Base-by-base conservation (phyloP, 2,888 invertebrate genomes). In the Drosophila yooni region DNA sequence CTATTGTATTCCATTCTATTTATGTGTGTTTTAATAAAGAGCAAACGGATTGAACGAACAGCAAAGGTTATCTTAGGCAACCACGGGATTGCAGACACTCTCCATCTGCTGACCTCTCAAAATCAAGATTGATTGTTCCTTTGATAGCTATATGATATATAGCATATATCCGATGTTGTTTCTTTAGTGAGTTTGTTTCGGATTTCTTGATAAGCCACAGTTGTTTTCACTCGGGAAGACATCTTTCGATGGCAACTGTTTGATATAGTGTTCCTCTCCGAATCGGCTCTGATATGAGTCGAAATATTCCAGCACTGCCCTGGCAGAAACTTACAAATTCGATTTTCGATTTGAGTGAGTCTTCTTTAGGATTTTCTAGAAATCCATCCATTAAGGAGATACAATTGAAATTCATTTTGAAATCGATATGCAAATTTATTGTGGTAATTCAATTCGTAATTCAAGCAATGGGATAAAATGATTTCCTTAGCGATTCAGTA, bases 401-500 rank as follows among this genome's bases (percentile, higher is more conserved):
- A 15, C 0, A 40, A 10, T n/a, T 2, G 6, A 31, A 27, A 29
- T 15, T 11, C 6, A 2, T 18, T 27, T 58, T 8, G 48, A 65
- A 58, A 38, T 68, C n/a, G 25, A 61, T 33, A 40, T 72, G 70
- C n/a, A 76, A 62, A 18, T 65, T 72, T 76, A 63, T 77, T 81
- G 64, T 72, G 52, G 29, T 81, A 66, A 64, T 78, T 81, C 81
- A 73, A 73, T 57, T 72, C 50, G 29, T 81, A 66, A 64, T 78
- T 81, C 81, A 73, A 73, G 57, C 60, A 81, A 78, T 81, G 51
- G 68, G 54, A 52, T 72, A 52, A 63, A 57, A 63, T 48, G 62
- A 65, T 69, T 61, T 68, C 63, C 50, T 50, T 53, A 67, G 69
- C 59, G 82, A 69, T 89, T 82, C 83, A 82, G 85, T 88, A 73